Base-by-base conservation (phyloP, 2,113 vertebrate genomes). In the Taurulus bubalis region DNA sequence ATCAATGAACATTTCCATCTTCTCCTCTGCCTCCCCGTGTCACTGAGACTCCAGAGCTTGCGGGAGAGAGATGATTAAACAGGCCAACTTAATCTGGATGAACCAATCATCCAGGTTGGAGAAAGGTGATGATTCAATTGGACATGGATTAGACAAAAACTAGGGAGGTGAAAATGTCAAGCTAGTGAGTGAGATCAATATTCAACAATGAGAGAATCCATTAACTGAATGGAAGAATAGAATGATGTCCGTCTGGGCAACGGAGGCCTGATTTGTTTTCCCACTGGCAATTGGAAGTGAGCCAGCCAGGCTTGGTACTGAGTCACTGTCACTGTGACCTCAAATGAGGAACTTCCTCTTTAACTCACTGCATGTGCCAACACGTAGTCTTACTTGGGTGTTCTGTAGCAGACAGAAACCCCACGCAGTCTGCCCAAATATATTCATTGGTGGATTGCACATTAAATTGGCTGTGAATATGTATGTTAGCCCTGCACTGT, bases 201-300 rank as follows among this genome's bases (percentile, higher is more conserved):
- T 59, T 83, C 1, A 68, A 69, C 75, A 84, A 47, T 55, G 56
- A 82, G 53, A 74, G 26, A 63, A 82, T 85, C 38, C 40, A 77
- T 79, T 66, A 78, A 24, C 26, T 30, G 53, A 28, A 65, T 9
- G 47, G 45, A 36, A 63, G 20, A 78, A 28, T 36, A 34, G 34
- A 81, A 62, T 6, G 75, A 53, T 64, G 71, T 71, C 49, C 59
- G 84, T 79, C 40, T 82, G 65, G 73, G 82, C 60, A 45, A 71
- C 22, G 6, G 84, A 89, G 90, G 80, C 89, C 87, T 87, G 86
- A 89, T 87, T 82, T 1, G 67, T 80, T 81, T 82, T 73, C 87
- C 78, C 75, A 83, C 85, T 73, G 79, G 74, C 45, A 40, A 24
- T 38, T 90, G 88, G 88, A 91, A 53, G 24, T 20, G 73, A 72